Base-by-base conservation (phyloP, 2,797 vertebrate species). In the Anguilla obscura region DNA sequence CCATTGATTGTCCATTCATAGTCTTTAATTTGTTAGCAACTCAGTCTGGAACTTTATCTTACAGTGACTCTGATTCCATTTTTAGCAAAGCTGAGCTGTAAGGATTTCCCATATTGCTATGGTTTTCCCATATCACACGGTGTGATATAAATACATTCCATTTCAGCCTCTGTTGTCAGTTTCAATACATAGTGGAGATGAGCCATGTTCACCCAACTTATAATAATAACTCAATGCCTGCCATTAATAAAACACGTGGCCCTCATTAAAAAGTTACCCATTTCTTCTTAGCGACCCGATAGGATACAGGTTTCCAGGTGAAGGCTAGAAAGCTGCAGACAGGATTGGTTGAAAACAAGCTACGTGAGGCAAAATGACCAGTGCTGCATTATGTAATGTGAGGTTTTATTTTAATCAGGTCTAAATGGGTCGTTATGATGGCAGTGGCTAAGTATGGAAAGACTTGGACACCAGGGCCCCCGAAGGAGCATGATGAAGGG, bases 381-480 rank as follows among this genome's bases (percentile, higher is more conserved):
- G 12, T 74, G 88, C 90, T 93, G 89, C 89, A 88, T 94, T 92
- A 93, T 92, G 71, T 82, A 87, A 87, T 91, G 91, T 89, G 84
- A 54, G 91, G 69, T 69, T 76, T 80, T 89, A 8, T 45, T 87
- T 88, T 91, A 84, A 86, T 85, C 90, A 86, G 50, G 85, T 90
- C 83, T 91, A 87, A 89, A 88, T 89, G 90, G 82, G 90, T 88
- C 86, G 90, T 88, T 91, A 89, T 60, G 52, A 89, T 79, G 85
- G 84, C 50, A 87, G n/a, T 0, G 71, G 84, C 88, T 93, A 91
- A 92, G 90, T 93, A 48, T 89, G 90, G 88, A 90, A 87, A 84
- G 92, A 92, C 89, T 1, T 90, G 89, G 92, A 90, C 89, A 88
- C 86, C 54, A 33, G 30, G 91, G 30, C 58, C 88, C 88, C 76